Conservation (phyloP, 1,140 invertebrate species). For the Apis florea region DNA sequence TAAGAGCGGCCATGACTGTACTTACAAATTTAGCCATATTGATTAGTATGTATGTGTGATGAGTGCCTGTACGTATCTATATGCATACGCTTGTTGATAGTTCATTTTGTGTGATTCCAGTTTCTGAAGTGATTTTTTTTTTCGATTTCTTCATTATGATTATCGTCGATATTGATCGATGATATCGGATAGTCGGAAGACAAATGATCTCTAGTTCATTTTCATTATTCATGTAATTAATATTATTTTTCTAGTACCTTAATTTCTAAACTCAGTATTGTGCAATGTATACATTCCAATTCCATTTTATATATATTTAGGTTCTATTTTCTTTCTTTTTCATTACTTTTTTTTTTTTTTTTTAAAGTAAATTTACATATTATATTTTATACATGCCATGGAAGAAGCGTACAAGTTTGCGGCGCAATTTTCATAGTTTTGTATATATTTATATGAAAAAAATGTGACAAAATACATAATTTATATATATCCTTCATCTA, state of each 20-base stretch:
- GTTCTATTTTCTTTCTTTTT: constrained; percentile 12
- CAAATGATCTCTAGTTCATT: constrained; percentile 72
- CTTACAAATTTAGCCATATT: constrained; percentile 77
- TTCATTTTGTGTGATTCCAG: constrained; percentile 59
- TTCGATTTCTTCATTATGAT: constrained; percentile 13
- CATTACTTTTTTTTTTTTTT: constrained; percentile 3
- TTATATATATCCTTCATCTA: constrained; percentile 74
- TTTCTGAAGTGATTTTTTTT: constrained; percentile 35
- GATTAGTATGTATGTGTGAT: constrained; percentile 78
- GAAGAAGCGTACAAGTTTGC: constrained; percentile 58
- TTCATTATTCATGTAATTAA: constrained; percentile 61
- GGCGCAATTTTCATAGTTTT: constrained; percentile 72
- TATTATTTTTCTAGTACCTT: constrained; percentile 51
- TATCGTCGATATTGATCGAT: not conserved
- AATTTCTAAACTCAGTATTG: constrained; percentile 72
- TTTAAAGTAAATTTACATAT: constrained; percentile 52
- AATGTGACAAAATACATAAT: constrained; percentile 79
- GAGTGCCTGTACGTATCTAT: constrained; percentile 76
- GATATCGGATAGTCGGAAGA: constrained; percentile 26
- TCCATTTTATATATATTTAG: constrained; percentile 56
- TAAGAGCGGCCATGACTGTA: constrained; percentile 80
- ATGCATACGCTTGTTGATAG: constrained; percentile 56
- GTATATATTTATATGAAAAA: constrained; percentile 79
- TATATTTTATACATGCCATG: constrained; percentile 63
- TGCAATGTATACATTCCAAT: constrained; percentile 79